Evolutionary conservation across 2,797 vertebrate genomes (phyloP).

Genomic region (Micromesistius poutassou): DNA sequence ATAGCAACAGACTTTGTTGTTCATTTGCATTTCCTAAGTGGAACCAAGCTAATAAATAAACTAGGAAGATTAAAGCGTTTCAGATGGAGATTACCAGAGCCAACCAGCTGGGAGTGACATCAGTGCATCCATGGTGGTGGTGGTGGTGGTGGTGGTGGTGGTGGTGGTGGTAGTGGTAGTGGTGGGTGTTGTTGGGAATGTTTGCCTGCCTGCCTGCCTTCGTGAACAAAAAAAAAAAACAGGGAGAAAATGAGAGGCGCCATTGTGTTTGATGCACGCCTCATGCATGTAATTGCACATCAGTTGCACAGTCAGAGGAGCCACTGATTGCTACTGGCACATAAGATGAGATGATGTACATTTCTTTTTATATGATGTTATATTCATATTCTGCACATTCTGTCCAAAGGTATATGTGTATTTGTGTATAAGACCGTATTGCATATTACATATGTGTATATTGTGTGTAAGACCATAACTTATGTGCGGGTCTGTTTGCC

Average conservation of each 20-base stretch:
- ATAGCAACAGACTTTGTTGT: not conserved
- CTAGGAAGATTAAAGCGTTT: not conserved
- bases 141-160: slow-evolving; percentile 21
- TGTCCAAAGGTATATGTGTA: too few species aligned
- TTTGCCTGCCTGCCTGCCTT: slow-evolving; percentile 29
- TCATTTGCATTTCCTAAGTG: not conserved
- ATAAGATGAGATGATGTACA: not conserved
- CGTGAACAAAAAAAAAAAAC: slow-evolving; percentile 7
- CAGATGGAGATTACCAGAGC: slow-evolving; percentile 58
- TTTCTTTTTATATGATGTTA: too few species aligned
- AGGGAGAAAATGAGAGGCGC: slow-evolving; percentile 21
- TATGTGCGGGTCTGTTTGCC: too few species aligned
- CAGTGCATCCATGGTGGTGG: slow-evolving; percentile 52
- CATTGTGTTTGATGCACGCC: slow-evolving; percentile 35
- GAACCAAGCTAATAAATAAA: slow-evolving; percentile 37
- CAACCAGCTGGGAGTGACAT: slow-evolving; percentile 44
- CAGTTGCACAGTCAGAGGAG: not conserved
- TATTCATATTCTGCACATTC: too few species aligned
- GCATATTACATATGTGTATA: too few species aligned
- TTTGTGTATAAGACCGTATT: too few species aligned
- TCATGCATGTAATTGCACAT: not conserved
- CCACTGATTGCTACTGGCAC: not conserved
- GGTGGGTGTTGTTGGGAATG: slow-evolving; percentile 52
- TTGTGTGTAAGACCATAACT: too few species aligned
- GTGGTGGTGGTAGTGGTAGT: slow-evolving; percentile 17